Evolutionary conservation across 53 echinoderm and acorn worm genomes (phyloP).

Genomic region (Paracentrotus lividus): DNA sequence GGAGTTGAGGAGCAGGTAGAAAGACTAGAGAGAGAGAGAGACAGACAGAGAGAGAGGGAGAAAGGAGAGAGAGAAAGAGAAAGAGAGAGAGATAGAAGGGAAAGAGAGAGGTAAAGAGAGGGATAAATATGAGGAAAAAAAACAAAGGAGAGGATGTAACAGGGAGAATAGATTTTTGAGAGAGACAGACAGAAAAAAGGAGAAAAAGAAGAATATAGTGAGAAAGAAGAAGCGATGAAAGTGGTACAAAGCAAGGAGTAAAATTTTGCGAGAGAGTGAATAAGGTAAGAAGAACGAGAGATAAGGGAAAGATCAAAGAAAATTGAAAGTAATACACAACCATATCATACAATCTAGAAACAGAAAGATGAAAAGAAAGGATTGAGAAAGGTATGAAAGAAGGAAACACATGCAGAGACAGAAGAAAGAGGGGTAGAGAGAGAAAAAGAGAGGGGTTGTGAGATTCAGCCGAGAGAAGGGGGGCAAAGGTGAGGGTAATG

Average conservation of each 20-base stretch:
- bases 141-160: neutral
- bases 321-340: neutral
- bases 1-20: no score
- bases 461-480: no score
- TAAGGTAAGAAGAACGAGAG: neutral
- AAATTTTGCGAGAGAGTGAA: neutral
- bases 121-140: neutral
- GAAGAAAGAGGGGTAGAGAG: neutral
- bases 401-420: neutral
- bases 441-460: neutral
- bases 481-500: no score
- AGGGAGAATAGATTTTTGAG: no score
- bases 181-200: no score
- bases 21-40: neutral
- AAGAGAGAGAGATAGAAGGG: neutral
- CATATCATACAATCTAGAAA: no score
- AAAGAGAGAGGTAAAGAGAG: constrained; percentile 3
- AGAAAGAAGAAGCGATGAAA: no score
- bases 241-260: no score
- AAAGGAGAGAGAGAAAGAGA: neutral
- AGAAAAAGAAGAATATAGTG: no score
- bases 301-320: neutral
- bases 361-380: neutral
- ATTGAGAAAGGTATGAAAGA: neutral
- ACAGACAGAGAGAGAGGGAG: neutral